phyloP scores from a whole-genome alignment of 2,113 vertebrate genomes.

The Gambusia affinis region DNA sequence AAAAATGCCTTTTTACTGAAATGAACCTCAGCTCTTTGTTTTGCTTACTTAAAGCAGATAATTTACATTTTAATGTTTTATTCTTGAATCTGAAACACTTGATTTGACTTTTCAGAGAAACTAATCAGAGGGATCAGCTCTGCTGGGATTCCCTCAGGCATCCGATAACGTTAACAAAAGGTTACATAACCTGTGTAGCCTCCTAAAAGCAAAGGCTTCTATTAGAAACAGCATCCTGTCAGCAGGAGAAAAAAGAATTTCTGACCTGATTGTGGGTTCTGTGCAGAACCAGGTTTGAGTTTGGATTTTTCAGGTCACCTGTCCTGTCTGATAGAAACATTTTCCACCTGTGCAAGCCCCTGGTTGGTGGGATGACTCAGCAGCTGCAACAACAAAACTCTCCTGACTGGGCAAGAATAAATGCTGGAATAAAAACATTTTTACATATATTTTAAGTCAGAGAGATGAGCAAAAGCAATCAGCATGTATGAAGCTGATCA shows the following conservation, averaged over 20 bases:
- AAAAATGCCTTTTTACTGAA: conserved; percentile 3
- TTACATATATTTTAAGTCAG: not conserved
- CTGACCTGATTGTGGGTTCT: not conserved
- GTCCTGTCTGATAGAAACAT: conserved; percentile 35
- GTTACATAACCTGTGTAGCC: not conserved
- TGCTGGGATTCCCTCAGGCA: not conserved
- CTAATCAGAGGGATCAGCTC: not conserved
- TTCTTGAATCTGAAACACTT: not conserved
- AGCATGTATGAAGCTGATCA: not conserved
- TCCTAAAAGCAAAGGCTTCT: not conserved
- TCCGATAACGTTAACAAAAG: conserved; percentile 8
- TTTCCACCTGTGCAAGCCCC: conserved; percentile 47
- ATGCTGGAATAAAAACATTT: conserved; percentile 42
- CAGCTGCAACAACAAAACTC: conserved; percentile 68
- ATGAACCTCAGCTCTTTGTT: not conserved
- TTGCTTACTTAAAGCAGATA: not conserved
- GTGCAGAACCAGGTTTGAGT: not conserved
- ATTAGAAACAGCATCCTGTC: not conserved
- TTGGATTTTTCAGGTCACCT: conserved; percentile 29
- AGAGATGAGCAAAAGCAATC: not conserved
- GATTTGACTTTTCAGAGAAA: conserved; percentile 20
- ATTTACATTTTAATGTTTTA: not conserved
- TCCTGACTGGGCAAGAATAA: conserved; percentile 41
- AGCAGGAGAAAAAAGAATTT: conserved; percentile 27
- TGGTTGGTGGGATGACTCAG: conserved; percentile 13